Evolutionary conservation across 2,888 invertebrate genomes (phyloP).

Genomic region (Calliphora vomitoria): DNA sequence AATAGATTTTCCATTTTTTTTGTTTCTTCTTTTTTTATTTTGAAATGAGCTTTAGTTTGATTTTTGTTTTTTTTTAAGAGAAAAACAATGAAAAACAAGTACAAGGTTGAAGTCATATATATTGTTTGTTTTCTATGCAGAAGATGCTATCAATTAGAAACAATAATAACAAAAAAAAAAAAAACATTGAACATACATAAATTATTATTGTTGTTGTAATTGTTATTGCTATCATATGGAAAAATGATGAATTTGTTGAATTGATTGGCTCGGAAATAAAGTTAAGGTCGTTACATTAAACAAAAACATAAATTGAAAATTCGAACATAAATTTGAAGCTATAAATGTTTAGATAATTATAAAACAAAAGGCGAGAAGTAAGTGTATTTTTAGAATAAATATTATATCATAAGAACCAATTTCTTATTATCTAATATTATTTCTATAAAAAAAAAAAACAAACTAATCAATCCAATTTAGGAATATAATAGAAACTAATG

Average conservation of each 20-base stretch:
- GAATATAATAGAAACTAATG: no score
- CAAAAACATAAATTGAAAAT: conserved; percentile 10
- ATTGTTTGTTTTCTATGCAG: conserved; percentile 57
- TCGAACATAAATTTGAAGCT: conserved; percentile 7
- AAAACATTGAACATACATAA: conserved; percentile 45
- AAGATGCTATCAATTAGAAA: conserved; percentile 69
- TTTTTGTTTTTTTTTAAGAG: conserved; percentile 30
- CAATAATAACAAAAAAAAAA: neutral
- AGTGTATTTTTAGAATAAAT: no score
- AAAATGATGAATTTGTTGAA: conserved; percentile 67
- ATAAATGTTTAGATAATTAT: neutral
- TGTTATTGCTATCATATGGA: conserved; percentile 45
- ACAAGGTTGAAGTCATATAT: conserved; percentile 69
- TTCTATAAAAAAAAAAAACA: no score
- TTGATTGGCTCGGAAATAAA: conserved; percentile 71
- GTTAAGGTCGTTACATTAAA: conserved; percentile 51
- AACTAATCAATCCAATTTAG: no score
- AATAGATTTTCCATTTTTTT: conserved; percentile 50
- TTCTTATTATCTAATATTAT: no score
- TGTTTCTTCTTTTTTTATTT: conserved; percentile 22
- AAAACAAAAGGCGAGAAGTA: neutral
- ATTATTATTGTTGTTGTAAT: conserved; percentile 44
- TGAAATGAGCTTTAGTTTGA: conserved; percentile 57
- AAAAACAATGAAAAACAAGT: conserved; percentile 73
- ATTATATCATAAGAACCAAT: no score